Percentiles rank a stretch among this genome's conserved stretches.
phyloP scores from a whole-genome alignment of 2,113 vertebrate genomes.

The Oryzias javanicus region DNA sequence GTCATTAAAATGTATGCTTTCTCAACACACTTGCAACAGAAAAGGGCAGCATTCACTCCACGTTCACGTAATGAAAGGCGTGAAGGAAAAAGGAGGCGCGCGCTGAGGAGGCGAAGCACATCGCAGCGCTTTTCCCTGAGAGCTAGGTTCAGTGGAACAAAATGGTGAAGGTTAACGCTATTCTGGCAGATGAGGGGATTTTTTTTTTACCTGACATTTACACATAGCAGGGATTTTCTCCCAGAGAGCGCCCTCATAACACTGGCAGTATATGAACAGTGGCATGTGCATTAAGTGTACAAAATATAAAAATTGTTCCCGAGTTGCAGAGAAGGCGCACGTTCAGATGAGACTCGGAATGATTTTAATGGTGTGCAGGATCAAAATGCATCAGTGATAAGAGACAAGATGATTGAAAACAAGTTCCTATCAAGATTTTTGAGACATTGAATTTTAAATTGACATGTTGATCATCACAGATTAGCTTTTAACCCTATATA shows the following conservation, averaged over 20 bases:
- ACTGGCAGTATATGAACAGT: slow-evolving; percentile 41
- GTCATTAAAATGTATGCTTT: slow-evolving; percentile 98
- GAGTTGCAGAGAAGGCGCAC: slow-evolving; percentile 16
- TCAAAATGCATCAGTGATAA: not conserved
- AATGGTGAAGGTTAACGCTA: slow-evolving; percentile 76
- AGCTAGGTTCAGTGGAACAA: slow-evolving; percentile 74
- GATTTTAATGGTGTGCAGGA: slow-evolving; percentile 6
- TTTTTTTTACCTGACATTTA: slow-evolving; percentile 74
- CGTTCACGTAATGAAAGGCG: slow-evolving; percentile 63
- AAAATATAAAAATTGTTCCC: slow-evolving; percentile 50
- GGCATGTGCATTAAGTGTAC: slow-evolving; percentile 59
- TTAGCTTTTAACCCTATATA: too few species aligned
- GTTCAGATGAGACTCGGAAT: slow-evolving; percentile 1
- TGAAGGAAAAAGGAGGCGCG: slow-evolving; percentile 13
- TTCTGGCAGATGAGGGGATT: slow-evolving; percentile 73
- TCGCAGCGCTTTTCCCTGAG: slow-evolving; percentile 70
- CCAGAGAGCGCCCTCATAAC: slow-evolving; percentile 57
- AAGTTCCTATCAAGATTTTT: not conserved
- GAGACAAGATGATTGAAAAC: slow-evolving; percentile 1
- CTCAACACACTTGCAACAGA: slow-evolving; percentile 71
- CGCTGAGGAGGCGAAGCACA: slow-evolving; percentile 19
- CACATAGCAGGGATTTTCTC: slow-evolving; percentile 63
- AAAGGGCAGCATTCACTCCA: slow-evolving; percentile 77
- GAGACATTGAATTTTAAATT: too few species aligned
- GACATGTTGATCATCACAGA: too few species aligned